A percentile compares a stretch with the other conserved stretches of the same genome.
phyloP scores from a whole-genome alignment of 2,113 vertebrate genomes.

The Mustela lutreola region DNA sequence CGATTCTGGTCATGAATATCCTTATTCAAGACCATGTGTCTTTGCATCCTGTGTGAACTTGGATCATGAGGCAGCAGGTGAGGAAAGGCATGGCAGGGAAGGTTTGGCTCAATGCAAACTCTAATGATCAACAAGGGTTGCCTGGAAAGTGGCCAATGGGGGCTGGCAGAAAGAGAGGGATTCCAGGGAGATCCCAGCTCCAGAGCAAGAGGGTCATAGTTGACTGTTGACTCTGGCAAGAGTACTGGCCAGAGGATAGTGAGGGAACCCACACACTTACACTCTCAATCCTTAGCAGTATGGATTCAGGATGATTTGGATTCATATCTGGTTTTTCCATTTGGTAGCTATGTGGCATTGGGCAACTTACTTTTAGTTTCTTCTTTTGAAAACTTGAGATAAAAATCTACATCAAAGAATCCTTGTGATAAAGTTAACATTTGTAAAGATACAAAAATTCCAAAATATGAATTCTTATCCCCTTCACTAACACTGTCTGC shows the following conservation, averaged over 20 bases:
- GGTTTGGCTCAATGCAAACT: background rate
- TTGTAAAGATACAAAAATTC: background rate
- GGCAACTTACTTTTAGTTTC: background rate
- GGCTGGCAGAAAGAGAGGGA: background rate
- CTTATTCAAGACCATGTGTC: too few species aligned
- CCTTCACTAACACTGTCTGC: background rate
- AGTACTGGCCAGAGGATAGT: too few species aligned
- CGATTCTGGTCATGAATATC: background rate
- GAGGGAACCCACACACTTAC: background rate
- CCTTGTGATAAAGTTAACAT: background rate
- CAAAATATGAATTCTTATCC: background rate
- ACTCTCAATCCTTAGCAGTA: background rate
- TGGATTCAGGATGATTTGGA: background rate
- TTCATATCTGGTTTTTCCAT: background rate
- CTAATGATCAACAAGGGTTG: background rate
- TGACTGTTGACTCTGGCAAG: accelerated
- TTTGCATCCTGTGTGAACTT: too few species aligned
- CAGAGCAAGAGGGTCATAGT: background rate
- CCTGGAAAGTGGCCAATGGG: background rate
- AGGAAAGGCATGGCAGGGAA: too few species aligned
- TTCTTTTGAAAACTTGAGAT: slow-evolving; percentile 19
- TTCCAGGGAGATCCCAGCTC: background rate
- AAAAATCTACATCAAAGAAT: background rate
- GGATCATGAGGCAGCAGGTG: too few species aligned
- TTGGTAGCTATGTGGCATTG: background rate